Evolutionary conservation across 1,140 invertebrate genomes (phyloP).

Genomic region (Olivierus martensii): DNA sequence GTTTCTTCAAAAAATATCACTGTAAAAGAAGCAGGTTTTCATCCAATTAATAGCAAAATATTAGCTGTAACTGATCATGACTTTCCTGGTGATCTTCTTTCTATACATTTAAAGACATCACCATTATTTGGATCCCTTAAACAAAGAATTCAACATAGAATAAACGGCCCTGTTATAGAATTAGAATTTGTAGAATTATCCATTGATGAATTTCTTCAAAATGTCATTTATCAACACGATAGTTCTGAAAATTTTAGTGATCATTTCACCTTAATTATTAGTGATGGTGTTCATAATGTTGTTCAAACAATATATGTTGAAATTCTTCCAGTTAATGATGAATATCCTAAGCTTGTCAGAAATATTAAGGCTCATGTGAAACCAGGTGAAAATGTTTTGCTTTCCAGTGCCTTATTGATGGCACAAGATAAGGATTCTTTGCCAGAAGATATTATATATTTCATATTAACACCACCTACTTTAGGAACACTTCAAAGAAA

Average conservation of each 20-base stretch:
- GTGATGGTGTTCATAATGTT: conserved; percentile 9
- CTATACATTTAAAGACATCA: conserved; percentile 3
- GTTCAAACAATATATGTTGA: conserved; percentile 1
- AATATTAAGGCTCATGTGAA: conserved; percentile 8
- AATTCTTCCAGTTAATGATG: conserved; percentile 12
- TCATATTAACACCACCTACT: neutral
- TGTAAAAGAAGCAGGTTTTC: conserved; percentile 4
- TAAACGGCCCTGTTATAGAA: conserved; percentile 8
- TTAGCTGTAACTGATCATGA: conserved; percentile 7
- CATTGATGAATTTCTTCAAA: conserved; percentile 10
- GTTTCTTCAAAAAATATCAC: conserved; percentile 8
- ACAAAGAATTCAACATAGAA: conserved; percentile 6
- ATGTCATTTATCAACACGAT: conserved; percentile 12
- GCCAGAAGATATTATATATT: conserved; percentile 1
- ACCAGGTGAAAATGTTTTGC: neutral
- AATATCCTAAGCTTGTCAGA: conserved; percentile 4
- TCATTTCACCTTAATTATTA: conserved; percentile 5
- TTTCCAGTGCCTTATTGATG: conserved; percentile 5
- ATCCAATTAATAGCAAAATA: conserved; percentile 4
- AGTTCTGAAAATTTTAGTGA: conserved; percentile 9
- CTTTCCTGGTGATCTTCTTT: conserved; percentile 11
- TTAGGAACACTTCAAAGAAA: conserved; percentile 7
- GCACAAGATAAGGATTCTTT: conserved; percentile 10
- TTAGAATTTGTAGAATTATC: conserved; percentile 10
- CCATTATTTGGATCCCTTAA: conserved; percentile 7